Evolutionary conservation across 2,113 vertebrate genomes (phyloP).

Genomic region (Notiomystis cincta): DNA sequence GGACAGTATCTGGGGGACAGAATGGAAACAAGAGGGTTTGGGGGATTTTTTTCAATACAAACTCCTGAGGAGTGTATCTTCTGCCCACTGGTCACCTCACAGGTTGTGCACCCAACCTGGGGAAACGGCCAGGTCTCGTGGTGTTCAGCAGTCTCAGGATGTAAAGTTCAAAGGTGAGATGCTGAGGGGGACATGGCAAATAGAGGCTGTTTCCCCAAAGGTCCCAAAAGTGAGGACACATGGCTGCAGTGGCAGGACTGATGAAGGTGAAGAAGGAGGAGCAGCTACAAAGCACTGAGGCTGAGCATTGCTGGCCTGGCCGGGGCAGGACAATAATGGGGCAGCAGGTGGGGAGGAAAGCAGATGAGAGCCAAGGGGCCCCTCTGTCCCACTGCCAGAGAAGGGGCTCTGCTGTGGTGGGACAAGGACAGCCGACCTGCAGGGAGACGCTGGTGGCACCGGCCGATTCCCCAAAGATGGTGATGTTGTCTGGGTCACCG

Average conservation of each 20-base stretch:
- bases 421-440: slow-evolving; percentile 74
- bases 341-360: not conserved
- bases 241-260: not conserved
- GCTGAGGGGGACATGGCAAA: not conserved
- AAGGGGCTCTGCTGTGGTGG: not conserved
- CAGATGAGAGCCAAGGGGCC: not conserved
- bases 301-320: not conserved
- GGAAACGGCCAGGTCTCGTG: not conserved
- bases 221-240: accelerated
- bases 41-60: too few relatives aligned
- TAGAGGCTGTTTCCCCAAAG: not conserved
- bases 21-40: not conserved
- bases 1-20: slow-evolving; percentile 73
- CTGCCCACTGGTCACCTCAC: accelerated
- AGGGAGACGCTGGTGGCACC: slow-evolving; percentile 82
- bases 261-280: not conserved
- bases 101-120: not conserved
- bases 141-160: not conserved
- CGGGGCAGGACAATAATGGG: not conserved
- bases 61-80: not conserved
- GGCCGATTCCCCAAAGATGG: slow-evolving; percentile 93
- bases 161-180: not conserved
- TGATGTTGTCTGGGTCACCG: slow-evolving; percentile 87
- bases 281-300: not conserved
- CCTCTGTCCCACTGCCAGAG: too few relatives aligned